A percentile compares a stretch with the other conserved stretches of the same genome.
These are phyloP conservation scores for Phacellophora camtschatica DNA, from an alignment of 30 jellyfish, hydroid and myxozoan species.

Conservation along the genomic window DNA sequence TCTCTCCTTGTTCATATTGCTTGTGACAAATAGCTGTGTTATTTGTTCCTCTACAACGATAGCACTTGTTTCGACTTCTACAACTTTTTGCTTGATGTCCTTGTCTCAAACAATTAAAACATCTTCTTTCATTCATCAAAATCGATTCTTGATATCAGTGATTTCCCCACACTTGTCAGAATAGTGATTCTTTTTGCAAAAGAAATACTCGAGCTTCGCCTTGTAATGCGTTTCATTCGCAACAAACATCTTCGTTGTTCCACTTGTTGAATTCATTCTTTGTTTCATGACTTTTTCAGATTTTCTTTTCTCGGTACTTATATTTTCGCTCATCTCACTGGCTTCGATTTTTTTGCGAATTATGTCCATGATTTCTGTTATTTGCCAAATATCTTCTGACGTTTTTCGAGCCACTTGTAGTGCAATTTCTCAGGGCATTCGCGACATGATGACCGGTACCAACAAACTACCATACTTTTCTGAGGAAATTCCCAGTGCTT, in stretches of 20 bases:
- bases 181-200: slow-evolving; percentile 33
- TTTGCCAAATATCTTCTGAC: slow-evolving; percentile 24
- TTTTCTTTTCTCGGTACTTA: background rate
- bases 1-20: background rate
- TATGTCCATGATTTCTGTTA: slow-evolving; percentile 12
- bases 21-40: slow-evolving; percentile 15
- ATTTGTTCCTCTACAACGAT: background rate
- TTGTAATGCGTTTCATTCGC: background rate
- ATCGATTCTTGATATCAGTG: background rate
- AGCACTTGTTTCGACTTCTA: background rate
- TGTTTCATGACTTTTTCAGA: background rate
- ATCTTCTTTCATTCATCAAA: slow-evolving; percentile 7
- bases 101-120: slow-evolving; percentile 18
- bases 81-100: slow-evolving; percentile 39
- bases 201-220: background rate
- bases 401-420: slow-evolving; percentile 31
- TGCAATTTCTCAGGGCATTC: slow-evolving; percentile 34
- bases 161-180: slow-evolving; percentile 22
- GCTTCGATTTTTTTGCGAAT: slow-evolving; percentile 20
- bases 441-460: slow-evolving; percentile 17
- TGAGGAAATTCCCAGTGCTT: slow-evolving; percentile 26
- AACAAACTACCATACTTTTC: slow-evolving; percentile 22
- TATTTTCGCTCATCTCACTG: slow-evolving; percentile 21
- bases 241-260: slow-evolving; percentile 17
- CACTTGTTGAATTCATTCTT: background rate